Base-by-base conservation (phyloP, 2,113 vertebrate species). In the Phocoena phocoena region DNA sequence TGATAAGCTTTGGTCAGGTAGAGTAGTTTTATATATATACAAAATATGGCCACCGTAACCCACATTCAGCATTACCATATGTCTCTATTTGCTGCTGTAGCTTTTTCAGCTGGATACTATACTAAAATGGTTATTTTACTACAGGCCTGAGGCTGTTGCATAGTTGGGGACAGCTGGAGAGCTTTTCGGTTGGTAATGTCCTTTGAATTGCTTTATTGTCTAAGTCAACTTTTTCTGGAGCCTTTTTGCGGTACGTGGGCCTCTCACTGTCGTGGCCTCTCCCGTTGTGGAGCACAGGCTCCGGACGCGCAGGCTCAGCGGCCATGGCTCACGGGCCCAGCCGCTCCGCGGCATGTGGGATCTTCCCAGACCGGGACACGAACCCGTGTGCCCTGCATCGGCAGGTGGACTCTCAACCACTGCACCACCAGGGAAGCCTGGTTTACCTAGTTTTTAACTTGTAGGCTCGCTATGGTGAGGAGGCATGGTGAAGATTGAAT, bases 101-200 rank as follows among this genome's bases (percentile, higher is more conserved):
- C 63, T 79, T 70, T 93, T 91, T 84, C 25, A 93, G 33, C 55
- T 60, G 74, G 74, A 83, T 96, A 33, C 23, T 63, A 14, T 85
- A 83, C 93, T 98, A 95, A 98, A 97, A 96, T 97, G 87, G 96
- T 97, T 98, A 97, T 98, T 96, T 99, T 94, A 92, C 95, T 79
- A 36, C 97, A 98, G 98, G 96, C 97, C 97, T 91, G 97, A 97
- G 98, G 96, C 97, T 98, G 76, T 97, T 98, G 92, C 97, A 97
- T 98, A 95, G 96, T 98, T 98, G 97, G 97, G 97, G 95, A 98
- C 95, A 98, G 97, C 96, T 97, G 97, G 96, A 98, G 97, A 98
- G 84, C 95, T 94, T 96, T 70, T 94, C 93, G 94, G 97, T 99
- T 98, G 98, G 97, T 98, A 98, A 98, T 98, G 41, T 95, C 41